These are phyloP conservation scores for Tipula unca DNA, from an alignment of 2,888 invertebrate genomes.

Conservation along the genomic window DNA sequence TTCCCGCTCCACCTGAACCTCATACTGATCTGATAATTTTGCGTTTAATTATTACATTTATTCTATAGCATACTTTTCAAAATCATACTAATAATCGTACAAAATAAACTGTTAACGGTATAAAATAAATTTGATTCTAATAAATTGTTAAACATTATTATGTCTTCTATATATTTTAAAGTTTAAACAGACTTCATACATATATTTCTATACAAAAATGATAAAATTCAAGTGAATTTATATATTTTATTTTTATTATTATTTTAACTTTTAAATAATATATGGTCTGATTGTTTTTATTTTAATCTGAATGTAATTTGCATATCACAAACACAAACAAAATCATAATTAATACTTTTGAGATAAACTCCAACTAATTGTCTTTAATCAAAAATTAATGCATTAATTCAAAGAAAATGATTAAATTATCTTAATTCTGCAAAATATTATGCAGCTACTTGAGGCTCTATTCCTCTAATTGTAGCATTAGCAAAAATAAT, in stretches of 20 bases:
- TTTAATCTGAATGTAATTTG: conserved; percentile 14
- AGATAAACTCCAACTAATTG: background rate
- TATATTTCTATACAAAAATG: background rate
- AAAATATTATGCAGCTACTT: background rate
- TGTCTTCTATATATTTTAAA: background rate
- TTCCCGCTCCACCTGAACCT: background rate
- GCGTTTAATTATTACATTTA: too few species aligned
- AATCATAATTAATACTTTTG: background rate
- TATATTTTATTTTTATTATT: background rate
- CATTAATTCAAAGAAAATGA: background rate
- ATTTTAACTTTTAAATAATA: background rate
- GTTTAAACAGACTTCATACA: background rate
- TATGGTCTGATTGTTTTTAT: background rate
- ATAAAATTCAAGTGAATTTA: background rate
- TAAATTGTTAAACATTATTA: background rate
- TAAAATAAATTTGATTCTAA: background rate
- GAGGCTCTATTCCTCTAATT: background rate
- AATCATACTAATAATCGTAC: too few species aligned
- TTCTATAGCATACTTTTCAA: too few species aligned
- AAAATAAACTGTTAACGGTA: too few species aligned
- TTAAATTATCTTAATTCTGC: background rate
- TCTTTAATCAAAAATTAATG: background rate
- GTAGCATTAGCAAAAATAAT: background rate
- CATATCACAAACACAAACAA: background rate
- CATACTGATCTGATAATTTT: background rate